Evolutionary conservation across 1,140 invertebrate genomes (phyloP), one percentile per base, ranked within the genome.

Genomic region (Drosophila rufa): DNA sequence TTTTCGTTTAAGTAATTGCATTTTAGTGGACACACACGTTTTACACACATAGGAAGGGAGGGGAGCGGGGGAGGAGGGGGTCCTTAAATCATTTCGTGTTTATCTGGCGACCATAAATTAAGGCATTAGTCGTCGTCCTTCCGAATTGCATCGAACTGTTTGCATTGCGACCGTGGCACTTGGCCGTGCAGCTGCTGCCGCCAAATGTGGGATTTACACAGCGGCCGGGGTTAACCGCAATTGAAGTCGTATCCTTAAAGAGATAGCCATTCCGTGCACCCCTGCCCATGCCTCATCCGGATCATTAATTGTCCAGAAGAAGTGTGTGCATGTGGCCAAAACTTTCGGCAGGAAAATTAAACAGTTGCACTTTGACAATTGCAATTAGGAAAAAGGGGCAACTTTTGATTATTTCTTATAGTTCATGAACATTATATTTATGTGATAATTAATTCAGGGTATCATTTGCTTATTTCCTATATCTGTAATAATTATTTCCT

Each of bases 101-200:
- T 89, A 90, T 89, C 85, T 90, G 82, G 85, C 70, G 62, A 90
- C 84, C 85, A 89, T 89, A 89, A 89, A 89, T 89, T 81, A 89
- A 90, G 74, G 84, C 78, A 90, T 89, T 89, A 89, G 78, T 58
- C 64, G 67, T 51, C 65, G 71, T 74, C 80, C 84, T 65, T 86
- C 60, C 73, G 43, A 71, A 66, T 70, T 57, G 73, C 81, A 87
- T 87, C 66, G 84, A 87, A 87, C 84, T 87, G 81, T 89, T 89
- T 89, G 84, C 84, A 81, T 90, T 84, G 71, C 70, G 81, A 89
- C 84, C 84, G 78, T 90, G 80, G 69, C 80, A 79, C 74, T 80
- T 84, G 85, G 81, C 74, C 78, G 46, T 90, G 77, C 84, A 89
- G 84, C 80, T 89, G 84, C 85, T 89, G 80, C 74, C 84, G 73